Evolutionary conservation across 2,797 vertebrate genomes (phyloP), one percentile per base, ranked within the genome.

Genomic region (Poecile montanus): DNA sequence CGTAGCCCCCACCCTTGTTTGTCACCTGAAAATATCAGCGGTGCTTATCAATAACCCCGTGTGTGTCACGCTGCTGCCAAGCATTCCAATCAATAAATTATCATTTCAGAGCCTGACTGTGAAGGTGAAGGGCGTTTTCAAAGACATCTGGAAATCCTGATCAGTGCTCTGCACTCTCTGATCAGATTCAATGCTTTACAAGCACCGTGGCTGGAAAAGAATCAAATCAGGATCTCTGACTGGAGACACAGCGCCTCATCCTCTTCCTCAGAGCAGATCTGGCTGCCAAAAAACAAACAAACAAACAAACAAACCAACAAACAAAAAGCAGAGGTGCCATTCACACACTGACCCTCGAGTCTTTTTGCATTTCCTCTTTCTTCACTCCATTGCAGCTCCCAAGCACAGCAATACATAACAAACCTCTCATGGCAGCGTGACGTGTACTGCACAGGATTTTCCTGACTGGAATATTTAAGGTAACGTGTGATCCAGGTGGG

Each of bases 101-200:
- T 86, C 62, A 53, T 91, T 81, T 45, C 87, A 57, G 72, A 88
- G 78, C 81, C 76, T 56, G 85, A 38, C 78, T 38, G 84, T 16
- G 91, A 91, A 78, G 76, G 92, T 89, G 87, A 95, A 95, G 79
- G 93, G 48, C 85, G 1, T 73, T 68, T 58, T 38, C 85, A 95
- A 96, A 91, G 95, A 38, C 92, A 32, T n/a, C 26, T 65, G 70
- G 62, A 70, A 78, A 89, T 80, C 58, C 85, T 75, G 91, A 72
- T 72, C 72, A 2, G 83, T 3, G 66, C 53, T 89, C 73, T 82
- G 63, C 77, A 11, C 4, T 50, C 65, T 60, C 58, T 70, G 82
- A 66, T 72, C 78, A 11, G 85, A 80, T 38, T 38, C 72, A 13
- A 68, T 5, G 81, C 58, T 80, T 76, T 60, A 30, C n/a, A 58